Evolutionary conservation across 2,797 vertebrate species (phyloP).

Genomic region (Merluccius polli): DNA sequence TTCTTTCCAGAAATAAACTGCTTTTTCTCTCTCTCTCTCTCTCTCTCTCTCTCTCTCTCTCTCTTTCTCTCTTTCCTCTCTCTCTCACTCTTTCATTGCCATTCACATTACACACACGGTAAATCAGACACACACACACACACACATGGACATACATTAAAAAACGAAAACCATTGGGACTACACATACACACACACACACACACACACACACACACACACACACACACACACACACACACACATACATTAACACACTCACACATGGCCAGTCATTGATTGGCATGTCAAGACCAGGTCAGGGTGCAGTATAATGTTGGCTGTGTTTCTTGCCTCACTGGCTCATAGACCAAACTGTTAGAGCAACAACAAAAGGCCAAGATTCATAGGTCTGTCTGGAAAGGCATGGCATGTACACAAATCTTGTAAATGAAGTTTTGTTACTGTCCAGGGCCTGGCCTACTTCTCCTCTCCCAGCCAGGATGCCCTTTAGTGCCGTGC

Average conservation of each 20-base stretch:
- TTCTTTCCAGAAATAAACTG: conserved; percentile 38
- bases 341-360: conserved; percentile 12
- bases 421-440: conserved; percentile 64
- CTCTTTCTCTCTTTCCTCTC: not conserved
- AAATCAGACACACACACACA: not conserved
- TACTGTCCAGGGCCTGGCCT: conserved; percentile 52
- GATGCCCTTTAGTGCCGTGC: conserved; percentile 51
- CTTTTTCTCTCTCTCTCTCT: conserved; percentile 8
- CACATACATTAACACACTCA: not conserved
- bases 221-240: not conserved
- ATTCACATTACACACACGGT: conserved; percentile 4
- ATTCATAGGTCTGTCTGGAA: conserved; percentile 52
- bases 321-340: not conserved
- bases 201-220: conserved; percentile 4
- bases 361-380: conserved; percentile 28
- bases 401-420: conserved; percentile 58
- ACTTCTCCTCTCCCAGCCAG: conserved; percentile 41
- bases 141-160: conserved; percentile 6
- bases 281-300: not conserved
- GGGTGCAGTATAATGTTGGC: not conserved
- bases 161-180: not conserved
- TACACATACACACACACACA: conserved; percentile 6
- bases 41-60: not conserved
- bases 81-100: conserved; percentile 14
- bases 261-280: not conserved